Evolutionary conservation across 2,113 vertebrate species (phyloP).

Genomic region (Platichthys flesus): DNA sequence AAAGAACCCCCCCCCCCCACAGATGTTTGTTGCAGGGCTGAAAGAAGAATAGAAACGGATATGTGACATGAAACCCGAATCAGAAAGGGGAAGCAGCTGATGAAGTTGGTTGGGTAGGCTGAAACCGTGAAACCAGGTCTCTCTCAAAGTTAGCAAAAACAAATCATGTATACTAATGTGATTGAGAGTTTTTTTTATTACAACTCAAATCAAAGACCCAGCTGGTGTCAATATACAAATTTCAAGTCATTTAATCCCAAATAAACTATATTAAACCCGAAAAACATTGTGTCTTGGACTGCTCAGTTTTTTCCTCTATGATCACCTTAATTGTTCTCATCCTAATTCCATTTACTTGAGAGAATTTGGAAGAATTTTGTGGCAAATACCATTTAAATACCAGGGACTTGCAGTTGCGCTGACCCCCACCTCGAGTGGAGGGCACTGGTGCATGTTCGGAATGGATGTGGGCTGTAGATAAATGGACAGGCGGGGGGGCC

Average conservation of each 20-base stretch:
- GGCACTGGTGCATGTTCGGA: slow-evolving; percentile 14
- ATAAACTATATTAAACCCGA: not conserved
- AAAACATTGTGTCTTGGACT: not conserved
- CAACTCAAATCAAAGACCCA: too few relatives aligned
- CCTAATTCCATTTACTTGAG: not conserved
- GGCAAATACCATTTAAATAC: not conserved
- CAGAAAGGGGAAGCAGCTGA: slow-evolving; percentile 52
- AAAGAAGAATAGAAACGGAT: slow-evolving; percentile 58
- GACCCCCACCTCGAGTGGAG: slow-evolving; percentile 14
- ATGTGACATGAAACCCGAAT: slow-evolving; percentile 53
- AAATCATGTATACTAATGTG: not conserved
- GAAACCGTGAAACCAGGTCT: slow-evolving; percentile 17
- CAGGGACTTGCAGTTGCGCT: slow-evolving; percentile 1
- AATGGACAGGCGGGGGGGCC: slow-evolving; percentile 31
- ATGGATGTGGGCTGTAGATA: slow-evolving; percentile 44
- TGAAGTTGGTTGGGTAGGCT: not conserved
- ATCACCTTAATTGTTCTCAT: not conserved
- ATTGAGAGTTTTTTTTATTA: not conserved
- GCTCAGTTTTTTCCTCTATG: not conserved
- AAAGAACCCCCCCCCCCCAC: not conserved
- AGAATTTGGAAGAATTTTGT: not conserved
- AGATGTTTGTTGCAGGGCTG: slow-evolving; percentile 53
- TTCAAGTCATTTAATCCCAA: not conserved
- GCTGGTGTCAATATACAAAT: not conserved
- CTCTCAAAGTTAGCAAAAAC: not conserved